Base-by-base conservation (phyloP, 2,888 invertebrate species). In the Pelosia muscerda region DNA sequence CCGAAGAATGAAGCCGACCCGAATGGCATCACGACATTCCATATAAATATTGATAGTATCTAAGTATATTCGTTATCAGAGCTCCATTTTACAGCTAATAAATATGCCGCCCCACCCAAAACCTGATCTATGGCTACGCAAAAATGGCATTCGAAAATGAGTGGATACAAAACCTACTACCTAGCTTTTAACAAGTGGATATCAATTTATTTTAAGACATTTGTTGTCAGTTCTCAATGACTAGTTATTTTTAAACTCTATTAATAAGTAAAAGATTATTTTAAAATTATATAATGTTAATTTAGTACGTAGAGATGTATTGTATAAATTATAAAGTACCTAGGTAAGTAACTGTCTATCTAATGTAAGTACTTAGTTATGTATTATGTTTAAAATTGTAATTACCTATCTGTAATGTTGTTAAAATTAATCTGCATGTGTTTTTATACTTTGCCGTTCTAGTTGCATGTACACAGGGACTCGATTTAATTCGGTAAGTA, bases 361-460 rank as follows among this genome's bases (percentile, higher is more conserved):
- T 54, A 54, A 11, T 54, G 23, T 38, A 38, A 3, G 34, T 38
- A 38, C 34, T 13, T 38, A 38, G 9, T 31, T 31, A 5, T 9
- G n/a, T n/a, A n/a, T n/a, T n/a, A n/a, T n/a, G n/a, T n/a, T n/a
- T n/a, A n/a, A n/a, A n/a, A n/a, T n/a, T n/a, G n/a, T n/a, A n/a
- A n/a, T 1, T 8, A 31, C 31, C 31, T 34, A 34, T 9, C 10
- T 34, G 31, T 65, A 77, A 13, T 65, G 26, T 77, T 73, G 71
- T 77, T 68, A 65, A 77, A 71, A 73, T 34, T 75, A 66, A 71
- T 73, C 66, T 74, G 69, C 69, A 69, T 75, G 82, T 83, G 83
- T 83, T 83, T 83, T 83, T 83, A 75, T 83, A 83, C 76, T 77
- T 75, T 71, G 67, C 66, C 73, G 77, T 74, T 74, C 58, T 56